Base-by-base conservation (phyloP, 1,140 invertebrate species). In the Planococcus citri region DNA sequence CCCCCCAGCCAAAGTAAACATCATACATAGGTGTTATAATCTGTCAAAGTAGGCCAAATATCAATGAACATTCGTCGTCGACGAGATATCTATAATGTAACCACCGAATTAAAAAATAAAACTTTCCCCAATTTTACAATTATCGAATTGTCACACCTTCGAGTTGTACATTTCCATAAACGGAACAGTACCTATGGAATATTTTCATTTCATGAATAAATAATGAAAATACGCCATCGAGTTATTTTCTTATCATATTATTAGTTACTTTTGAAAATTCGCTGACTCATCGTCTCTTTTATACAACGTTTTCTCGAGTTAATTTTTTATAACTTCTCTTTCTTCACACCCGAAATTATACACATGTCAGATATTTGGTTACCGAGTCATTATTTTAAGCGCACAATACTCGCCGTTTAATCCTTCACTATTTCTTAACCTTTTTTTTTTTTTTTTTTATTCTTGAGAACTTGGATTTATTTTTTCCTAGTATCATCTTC, bases 161-260 rank as follows among this genome's bases (percentile, higher is more conserved):
- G 17, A 3, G 6, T 51, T 6, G n/a, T 51, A 51, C 41, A 51
- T 51, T 51, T 51, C 41, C 41, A 51, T 51, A 51, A 51, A 51
- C 41, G 41, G 41, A 17, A 20, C 41, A 33, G 41, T 20, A 20
- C 33, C 33, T 37, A 37, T n/a, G n/a, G 17, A 14, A 20, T 51
- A 51, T 51, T 51, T 51, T 51, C n/a, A n/a, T 51, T 51, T 51
- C 41, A 51, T 51, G 41, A 51, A 51, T 51, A 51, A 51, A 51
- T 51, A 51, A 51, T 51, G 10, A 14, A 20, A 51, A 14, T 51
- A 51, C 41, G 41, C 41, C 41, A 51, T 51, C 41, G 41, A 51
- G 41, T 51, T 51, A 51, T 51, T 51, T 51, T 51, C 41, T 51
- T 51, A 51, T 51, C 41, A 20, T 20, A 17, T 51, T 51, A 51